Evolutionary conservation across 2,797 vertebrate species (phyloP).

Genomic region (Ispidina picta): DNA sequence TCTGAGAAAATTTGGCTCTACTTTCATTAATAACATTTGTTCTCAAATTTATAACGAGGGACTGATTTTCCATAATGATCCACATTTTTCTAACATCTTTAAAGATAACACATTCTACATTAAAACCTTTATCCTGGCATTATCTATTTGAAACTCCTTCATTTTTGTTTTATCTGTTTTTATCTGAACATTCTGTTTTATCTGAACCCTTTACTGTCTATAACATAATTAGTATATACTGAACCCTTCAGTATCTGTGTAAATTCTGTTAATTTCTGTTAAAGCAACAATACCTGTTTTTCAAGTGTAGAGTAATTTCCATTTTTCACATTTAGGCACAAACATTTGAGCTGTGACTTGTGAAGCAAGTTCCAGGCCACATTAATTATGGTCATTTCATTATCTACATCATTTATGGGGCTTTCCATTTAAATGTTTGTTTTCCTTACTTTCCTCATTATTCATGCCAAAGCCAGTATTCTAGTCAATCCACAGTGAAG

Average conservation of each 20-base stretch:
- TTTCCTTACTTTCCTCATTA: not conserved
- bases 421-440: too few species aligned
- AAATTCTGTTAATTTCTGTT: not conserved
- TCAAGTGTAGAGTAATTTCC: not conserved
- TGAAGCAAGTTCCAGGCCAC: not conserved
- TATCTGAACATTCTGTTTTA: too few species aligned
- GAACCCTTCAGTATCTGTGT: not conserved
- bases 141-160: not conserved
- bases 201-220: not conserved
- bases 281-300: not conserved
- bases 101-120: not conserved
- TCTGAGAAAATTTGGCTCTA: not conserved
- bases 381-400: not conserved
- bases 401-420: not conserved
- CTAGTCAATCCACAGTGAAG: not conserved
- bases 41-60: not conserved
- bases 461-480: not conserved
- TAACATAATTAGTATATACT: not conserved
- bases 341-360: not conserved
- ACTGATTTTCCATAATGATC: not conserved
- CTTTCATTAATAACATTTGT: not conserved
- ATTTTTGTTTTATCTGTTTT: too few species aligned
- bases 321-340: not conserved
- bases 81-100: not conserved
- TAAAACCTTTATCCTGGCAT: not conserved